Evolutionary conservation across 1,140 invertebrate species (phyloP).

Genomic region (Plodia interpunctella): DNA sequence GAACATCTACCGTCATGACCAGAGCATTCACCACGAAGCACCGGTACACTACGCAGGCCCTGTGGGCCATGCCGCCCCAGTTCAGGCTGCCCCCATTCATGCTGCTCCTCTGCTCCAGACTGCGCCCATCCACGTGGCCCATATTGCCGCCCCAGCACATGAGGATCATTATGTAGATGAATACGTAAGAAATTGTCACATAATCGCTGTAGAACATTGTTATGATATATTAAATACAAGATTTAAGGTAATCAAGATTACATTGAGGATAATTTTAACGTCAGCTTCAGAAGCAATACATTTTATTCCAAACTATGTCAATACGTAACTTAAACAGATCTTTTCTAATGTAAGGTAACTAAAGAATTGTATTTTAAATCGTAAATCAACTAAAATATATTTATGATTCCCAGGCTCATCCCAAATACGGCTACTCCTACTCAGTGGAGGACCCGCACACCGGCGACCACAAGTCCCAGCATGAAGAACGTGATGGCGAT

Average conservation of each 20-base stretch:
- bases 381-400: neutral
- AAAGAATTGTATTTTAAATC: too few relatives aligned
- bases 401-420: conserved; percentile 48
- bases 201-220: neutral
- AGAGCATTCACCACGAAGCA: conserved; percentile 16
- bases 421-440: conserved; percentile 72
- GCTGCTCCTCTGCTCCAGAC: conserved; percentile 25
- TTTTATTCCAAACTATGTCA: too few relatives aligned
- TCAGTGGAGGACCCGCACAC: conserved; percentile 74
- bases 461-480: conserved; percentile 73
- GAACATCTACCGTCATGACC: conserved; percentile 7
- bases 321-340: too few relatives aligned
- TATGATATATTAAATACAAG: neutral
- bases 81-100: conserved; percentile 26
- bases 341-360: too few relatives aligned
- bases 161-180: conserved; percentile 66
- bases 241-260: too few relatives aligned
- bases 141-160: conserved; percentile 26
- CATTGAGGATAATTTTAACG: too few relatives aligned
- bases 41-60: conserved; percentile 30
- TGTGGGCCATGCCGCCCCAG: conserved; percentile 18
- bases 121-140: conserved; percentile 29
- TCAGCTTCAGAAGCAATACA: too few relatives aligned
- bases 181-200: conserved; percentile 43
- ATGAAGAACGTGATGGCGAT: conserved; percentile 72